These are phyloP conservation scores for Drymonia ruficornis DNA, from an alignment of 2,888 invertebrate species.

Conservation along the genomic window DNA sequence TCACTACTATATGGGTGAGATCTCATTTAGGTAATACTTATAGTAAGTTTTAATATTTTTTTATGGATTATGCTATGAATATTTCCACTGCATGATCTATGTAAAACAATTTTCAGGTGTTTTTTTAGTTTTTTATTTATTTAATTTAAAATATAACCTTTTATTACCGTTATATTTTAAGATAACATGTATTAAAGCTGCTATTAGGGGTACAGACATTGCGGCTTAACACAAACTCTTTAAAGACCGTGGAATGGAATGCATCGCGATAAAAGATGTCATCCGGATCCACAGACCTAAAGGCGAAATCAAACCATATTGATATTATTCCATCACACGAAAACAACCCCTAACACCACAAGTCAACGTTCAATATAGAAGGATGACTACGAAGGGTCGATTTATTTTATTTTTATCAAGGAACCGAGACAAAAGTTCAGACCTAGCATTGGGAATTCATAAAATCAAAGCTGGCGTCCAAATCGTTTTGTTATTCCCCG, in stretches of 20 bases:
- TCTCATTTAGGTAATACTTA: no score
- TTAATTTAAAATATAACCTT: no score
- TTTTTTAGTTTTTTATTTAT: no score
- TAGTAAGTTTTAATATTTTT: no score
- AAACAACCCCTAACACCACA: slow-evolving; percentile 45
- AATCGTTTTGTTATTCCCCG: slow-evolving; percentile 68
- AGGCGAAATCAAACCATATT: slow-evolving; percentile 64
- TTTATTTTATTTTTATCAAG: slow-evolving; percentile 61
- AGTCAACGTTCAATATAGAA: slow-evolving; percentile 52
- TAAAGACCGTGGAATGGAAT: slow-evolving; percentile 73
- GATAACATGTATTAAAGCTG: background rate
- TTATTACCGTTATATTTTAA: no score
- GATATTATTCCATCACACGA: slow-evolving; percentile 34
- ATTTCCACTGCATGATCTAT: no score
- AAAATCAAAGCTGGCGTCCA: slow-evolving; percentile 67
- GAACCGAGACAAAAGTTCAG: slow-evolving; percentile 70
- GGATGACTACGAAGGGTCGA: slow-evolving; percentile 28
- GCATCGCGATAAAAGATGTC: slow-evolving; percentile 83
- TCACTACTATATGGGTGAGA: no score
- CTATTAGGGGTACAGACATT: slow-evolving; percentile 27
- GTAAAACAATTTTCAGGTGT: no score
- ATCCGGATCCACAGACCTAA: slow-evolving; percentile 75
- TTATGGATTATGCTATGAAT: no score
- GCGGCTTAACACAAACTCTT: slow-evolving; percentile 60
- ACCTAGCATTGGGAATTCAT: slow-evolving; percentile 82